Conservation (phyloP, 2,113 vertebrate species). For the Pseudorasbora parva region DNA sequence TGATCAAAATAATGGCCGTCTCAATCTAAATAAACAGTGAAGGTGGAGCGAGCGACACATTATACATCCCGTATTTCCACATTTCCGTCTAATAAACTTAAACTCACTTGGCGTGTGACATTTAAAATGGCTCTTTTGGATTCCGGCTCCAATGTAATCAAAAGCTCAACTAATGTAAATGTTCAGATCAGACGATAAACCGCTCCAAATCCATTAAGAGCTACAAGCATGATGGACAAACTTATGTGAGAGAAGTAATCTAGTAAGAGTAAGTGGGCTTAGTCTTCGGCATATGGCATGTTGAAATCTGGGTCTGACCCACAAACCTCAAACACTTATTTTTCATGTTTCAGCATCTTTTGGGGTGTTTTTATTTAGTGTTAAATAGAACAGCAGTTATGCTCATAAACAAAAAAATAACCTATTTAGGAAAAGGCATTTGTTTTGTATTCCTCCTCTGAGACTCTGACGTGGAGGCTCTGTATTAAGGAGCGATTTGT, state of each 20-base stretch:
- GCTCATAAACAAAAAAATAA: conserved; percentile 47
- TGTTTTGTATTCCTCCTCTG: conserved; percentile 36
- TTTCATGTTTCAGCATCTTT: conserved; percentile 57
- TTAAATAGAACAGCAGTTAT: conserved; percentile 54
- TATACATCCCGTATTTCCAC: neutral
- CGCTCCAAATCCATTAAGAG: conserved; percentile 55
- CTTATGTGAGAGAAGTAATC: conserved; percentile 33
- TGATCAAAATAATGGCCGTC: conserved; percentile 57
- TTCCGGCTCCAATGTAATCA: conserved; percentile 30
- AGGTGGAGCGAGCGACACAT: conserved; percentile 9
- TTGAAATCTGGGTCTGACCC: conserved; percentile 51
- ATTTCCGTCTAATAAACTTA: conserved; percentile 26
- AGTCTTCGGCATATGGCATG: conserved; percentile 33
- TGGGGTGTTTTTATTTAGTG: conserved; percentile 50
- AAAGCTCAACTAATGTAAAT: conserved; percentile 55
- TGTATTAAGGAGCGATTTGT: conserved; percentile 37
- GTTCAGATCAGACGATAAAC: conserved; percentile 57
- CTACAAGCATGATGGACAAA: conserved; percentile 49
- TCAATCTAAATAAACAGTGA: conserved; percentile 60
- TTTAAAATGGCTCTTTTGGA: conserved; percentile 31
- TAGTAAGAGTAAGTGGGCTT: conserved; percentile 26
- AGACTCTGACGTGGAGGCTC: conserved; percentile 44
- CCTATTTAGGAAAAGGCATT: conserved; percentile 55
- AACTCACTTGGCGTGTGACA: neutral
- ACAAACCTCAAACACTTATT: conserved; percentile 43